Percentiles rank a stretch among this genome's conserved stretches.
These are phyloP conservation scores for Lophius piscatorius DNA, from an alignment of 2,113 vertebrate genomes.

Conservation along the genomic window DNA sequence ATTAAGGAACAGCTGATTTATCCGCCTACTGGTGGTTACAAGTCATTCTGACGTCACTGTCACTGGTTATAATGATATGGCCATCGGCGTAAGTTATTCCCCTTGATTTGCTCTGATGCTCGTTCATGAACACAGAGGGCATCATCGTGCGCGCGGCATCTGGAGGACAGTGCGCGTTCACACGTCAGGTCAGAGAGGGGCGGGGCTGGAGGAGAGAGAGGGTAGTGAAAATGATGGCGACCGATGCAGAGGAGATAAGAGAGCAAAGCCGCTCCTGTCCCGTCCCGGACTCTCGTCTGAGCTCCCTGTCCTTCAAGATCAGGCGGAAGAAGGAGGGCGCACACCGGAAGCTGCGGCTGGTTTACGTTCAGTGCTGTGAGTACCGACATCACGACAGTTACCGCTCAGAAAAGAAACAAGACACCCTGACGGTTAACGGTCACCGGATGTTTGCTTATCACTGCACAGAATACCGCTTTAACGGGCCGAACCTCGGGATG, in stretches of 20 bases:
- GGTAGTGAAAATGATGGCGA: conserved; percentile 67
- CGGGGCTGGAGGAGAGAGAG: neutral
- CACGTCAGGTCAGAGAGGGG: conserved; percentile 12
- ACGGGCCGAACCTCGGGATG: neutral
- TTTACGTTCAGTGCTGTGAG: conserved; percentile 82
- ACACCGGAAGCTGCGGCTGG: conserved; percentile 70
- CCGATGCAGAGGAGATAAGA: conserved; percentile 68
- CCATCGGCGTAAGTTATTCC: too few relatives aligned
- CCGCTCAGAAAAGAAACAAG: neutral
- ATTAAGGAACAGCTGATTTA: too few relatives aligned
- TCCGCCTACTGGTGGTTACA: too few relatives aligned
- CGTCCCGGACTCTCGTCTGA: conserved; percentile 54
- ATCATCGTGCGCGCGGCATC: conserved; percentile 46
- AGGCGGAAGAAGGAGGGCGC: conserved; percentile 68
- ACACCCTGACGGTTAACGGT: too few relatives aligned
- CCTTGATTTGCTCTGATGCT: too few relatives aligned
- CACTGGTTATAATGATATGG: too few relatives aligned
- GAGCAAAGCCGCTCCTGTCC: conserved; percentile 40
- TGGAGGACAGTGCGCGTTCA: conserved; percentile 30
- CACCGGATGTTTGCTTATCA: too few relatives aligned
- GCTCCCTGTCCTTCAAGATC: conserved; percentile 64
- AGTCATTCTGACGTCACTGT: too few relatives aligned
- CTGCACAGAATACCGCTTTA: too few relatives aligned
- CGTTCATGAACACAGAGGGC: too few relatives aligned
- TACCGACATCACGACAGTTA: conserved; percentile 43